These are phyloP conservation scores for Craniophora ligustri DNA, from an alignment of 2,888 invertebrate species.

Conservation along the genomic window DNA sequence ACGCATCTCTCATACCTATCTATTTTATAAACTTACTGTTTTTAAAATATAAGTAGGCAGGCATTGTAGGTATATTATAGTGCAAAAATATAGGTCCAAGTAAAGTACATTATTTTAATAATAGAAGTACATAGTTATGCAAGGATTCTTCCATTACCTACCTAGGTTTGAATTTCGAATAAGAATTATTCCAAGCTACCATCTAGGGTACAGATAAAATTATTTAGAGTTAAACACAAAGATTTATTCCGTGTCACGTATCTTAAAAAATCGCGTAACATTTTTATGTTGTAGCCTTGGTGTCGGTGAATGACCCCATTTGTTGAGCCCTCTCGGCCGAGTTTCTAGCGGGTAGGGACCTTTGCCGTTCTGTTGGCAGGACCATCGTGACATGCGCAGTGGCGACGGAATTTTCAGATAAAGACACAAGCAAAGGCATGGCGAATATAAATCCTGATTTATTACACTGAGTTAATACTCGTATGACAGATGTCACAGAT, in stretches of 20 bases:
- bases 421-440: constrained; percentile 18
- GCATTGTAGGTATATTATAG: no score
- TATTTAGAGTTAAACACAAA: background rate
- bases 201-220: background rate
- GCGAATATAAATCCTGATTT: background rate
- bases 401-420: constrained; percentile 54
- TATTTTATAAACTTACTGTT: no score
- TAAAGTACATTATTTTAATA: no score
- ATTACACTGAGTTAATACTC: no score
- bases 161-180: no score
- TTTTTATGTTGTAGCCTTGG: constrained; percentile 48
- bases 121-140: no score
- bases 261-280: constrained; percentile 32
- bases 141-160: background rate
- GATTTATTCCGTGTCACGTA: constrained; percentile 12
- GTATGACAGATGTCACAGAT: no score
- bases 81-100: no score
- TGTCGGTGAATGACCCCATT: constrained; percentile 63
- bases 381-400: constrained; percentile 77
- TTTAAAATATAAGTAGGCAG: no score
- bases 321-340: constrained; percentile 43
- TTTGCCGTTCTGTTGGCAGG: constrained; percentile 41
- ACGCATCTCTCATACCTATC: no score
- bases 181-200: no score
- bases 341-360: constrained; percentile 35